Evolutionary conservation across 2,113 vertebrate species (phyloP).

Genomic region (Ptychochromis oligacanthus): DNA sequence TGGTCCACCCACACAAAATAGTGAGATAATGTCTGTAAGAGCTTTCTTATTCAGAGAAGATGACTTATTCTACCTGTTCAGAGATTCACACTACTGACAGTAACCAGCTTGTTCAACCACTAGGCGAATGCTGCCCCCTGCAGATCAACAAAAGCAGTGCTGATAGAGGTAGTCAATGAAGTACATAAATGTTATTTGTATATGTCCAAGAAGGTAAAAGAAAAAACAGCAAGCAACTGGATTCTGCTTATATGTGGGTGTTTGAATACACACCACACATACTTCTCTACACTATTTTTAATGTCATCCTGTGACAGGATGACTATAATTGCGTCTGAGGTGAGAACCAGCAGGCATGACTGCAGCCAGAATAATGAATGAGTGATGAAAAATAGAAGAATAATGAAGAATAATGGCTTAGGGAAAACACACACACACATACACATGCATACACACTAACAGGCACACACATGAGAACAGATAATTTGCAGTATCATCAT

Average conservation of each 20-base stretch:
- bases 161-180: neutral
- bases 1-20: neutral
- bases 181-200: neutral
- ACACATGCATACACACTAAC: conserved; percentile 1
- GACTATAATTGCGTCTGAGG: conserved; percentile 7
- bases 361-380: conserved; percentile 55
- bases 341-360: conserved; percentile 35
- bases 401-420: conserved; percentile 62
- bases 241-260: neutral
- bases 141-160: conserved; percentile 2
- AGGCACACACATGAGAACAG: conserved; percentile 19
- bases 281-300: neutral
- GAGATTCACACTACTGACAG: neutral
- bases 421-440: neutral
- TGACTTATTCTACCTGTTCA: neutral
- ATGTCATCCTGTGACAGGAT: neutral
- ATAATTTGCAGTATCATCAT: conserved; percentile 40
- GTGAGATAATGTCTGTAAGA: neutral
- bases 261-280: neutral
- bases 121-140: neutral
- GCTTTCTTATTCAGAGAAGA: neutral
- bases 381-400: conserved; percentile 64
- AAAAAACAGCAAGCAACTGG: neutral
- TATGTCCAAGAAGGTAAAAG: neutral
- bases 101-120: neutral